Evolutionary conservation across 2,797 vertebrate species (phyloP).

Genomic region (Tragopan temminckii): DNA sequence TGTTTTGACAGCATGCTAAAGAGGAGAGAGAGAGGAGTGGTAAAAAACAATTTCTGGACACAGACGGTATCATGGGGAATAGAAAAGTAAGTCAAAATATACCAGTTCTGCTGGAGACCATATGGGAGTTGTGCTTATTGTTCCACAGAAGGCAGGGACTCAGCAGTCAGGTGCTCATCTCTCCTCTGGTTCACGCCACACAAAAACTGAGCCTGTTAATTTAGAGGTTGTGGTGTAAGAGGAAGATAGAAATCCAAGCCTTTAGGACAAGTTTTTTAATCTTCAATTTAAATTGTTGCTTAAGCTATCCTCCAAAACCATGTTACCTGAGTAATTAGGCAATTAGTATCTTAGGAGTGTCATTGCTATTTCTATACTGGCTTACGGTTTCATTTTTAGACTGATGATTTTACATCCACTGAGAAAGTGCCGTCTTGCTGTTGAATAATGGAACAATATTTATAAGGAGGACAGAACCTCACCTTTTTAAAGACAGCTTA

Average conservation of each 20-base stretch:
- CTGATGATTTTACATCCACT: not conserved
- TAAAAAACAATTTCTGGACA: not conserved
- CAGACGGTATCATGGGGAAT: not conserved
- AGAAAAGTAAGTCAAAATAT: not conserved
- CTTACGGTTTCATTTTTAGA: conserved; percentile 5
- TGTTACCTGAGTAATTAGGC: conserved; percentile 1
- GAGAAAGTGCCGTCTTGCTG: not conserved
- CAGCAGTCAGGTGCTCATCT: not conserved
- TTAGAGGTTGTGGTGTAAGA: not conserved
- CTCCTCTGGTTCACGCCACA: not conserved
- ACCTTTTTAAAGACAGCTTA: not conserved
- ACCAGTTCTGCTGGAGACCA: not conserved
- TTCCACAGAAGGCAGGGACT: not conserved
- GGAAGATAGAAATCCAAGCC: not conserved
- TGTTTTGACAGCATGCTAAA: not conserved
- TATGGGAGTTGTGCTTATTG: not conserved
- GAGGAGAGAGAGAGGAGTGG: not conserved
- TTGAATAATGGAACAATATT: not conserved
- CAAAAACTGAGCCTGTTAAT: not conserved
- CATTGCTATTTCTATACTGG: not conserved
- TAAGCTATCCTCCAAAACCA: not conserved
- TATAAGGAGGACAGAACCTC: not conserved
- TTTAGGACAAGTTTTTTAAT: conserved; percentile 6
- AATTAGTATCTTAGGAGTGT: conserved; percentile 45
- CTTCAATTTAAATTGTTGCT: conserved; percentile 25